Percentiles rank a stretch among this genome's conserved stretches.
These are phyloP conservation scores for Tipula unca DNA, from an alignment of 2,888 invertebrate species.

Conservation along the genomic window DNA sequence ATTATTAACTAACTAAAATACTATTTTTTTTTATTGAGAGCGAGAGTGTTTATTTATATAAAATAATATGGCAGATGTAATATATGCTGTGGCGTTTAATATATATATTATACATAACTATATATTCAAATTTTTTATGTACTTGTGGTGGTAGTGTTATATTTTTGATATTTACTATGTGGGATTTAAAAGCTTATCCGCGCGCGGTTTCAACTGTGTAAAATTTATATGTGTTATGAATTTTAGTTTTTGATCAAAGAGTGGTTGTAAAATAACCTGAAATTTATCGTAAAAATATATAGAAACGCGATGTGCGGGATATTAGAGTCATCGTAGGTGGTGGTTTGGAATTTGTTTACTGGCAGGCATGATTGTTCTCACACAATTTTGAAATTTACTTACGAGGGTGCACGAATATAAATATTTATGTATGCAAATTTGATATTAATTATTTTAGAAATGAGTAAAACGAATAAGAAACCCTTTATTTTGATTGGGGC, in stretches of 20 bases:
- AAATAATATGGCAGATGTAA: not conserved
- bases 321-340: not conserved
- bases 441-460: not conserved
- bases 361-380: not conserved
- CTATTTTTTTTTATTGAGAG: not conserved
- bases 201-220: not conserved
- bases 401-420: not conserved
- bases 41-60: not conserved
- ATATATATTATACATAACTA: not conserved
- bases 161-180: not conserved
- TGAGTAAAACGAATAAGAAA: not conserved
- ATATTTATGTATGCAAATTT: not conserved
- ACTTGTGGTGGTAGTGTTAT: not conserved
- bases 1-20: too few relatives aligned
- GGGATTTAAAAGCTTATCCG: constrained; percentile 8
- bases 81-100: not conserved
- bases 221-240: not conserved
- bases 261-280: not conserved
- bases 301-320: not conserved
- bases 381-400: not conserved
- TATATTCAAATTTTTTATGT: not conserved
- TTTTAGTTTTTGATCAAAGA: not conserved
- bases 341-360: not conserved
- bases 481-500: not conserved
- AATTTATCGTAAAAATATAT: not conserved